Conservation (phyloP, 2,888 invertebrate genomes). For the Myopa testacea region DNA sequence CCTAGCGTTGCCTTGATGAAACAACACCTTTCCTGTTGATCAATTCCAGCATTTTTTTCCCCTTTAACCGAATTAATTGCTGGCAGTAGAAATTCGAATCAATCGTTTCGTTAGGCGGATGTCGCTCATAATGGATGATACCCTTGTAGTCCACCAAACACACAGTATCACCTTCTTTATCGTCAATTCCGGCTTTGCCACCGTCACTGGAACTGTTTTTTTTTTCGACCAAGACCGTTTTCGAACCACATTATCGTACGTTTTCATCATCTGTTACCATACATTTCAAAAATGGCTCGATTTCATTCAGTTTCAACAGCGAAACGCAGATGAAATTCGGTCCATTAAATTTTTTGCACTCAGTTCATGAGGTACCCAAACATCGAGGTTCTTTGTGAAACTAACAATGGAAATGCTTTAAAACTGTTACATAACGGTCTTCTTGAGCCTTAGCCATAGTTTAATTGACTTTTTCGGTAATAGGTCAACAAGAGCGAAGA, state of each 20-base stretch:
- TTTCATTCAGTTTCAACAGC: background rate
- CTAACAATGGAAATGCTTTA: too few relatives aligned
- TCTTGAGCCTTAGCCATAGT: too few relatives aligned
- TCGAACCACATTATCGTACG: background rate
- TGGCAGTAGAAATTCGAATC: background rate
- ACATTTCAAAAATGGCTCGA: background rate
- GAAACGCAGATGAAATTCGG: background rate
- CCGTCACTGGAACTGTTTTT: slow-evolving; percentile 30
- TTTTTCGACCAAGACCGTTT: background rate
- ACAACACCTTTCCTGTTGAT: background rate
- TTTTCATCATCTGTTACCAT: background rate
- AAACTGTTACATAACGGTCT: too few relatives aligned
- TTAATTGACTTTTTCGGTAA: too few relatives aligned
- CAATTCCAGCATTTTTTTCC: background rate
- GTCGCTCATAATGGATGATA: background rate
- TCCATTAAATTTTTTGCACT: slow-evolving; percentile 38
- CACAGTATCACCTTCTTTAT: background rate
- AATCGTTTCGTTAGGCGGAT: background rate
- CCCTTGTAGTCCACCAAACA: background rate
- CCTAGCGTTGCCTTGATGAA: background rate
- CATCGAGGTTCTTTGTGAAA: too few relatives aligned
- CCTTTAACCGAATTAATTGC: too few relatives aligned
- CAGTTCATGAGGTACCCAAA: background rate
- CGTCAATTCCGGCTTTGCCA: background rate
- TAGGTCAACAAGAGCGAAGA: too few relatives aligned